Evolutionary conservation across 2,797 vertebrate genomes (phyloP), one percentile per base, ranked within the genome.

Genomic region (Cercopithecus diana): DNA sequence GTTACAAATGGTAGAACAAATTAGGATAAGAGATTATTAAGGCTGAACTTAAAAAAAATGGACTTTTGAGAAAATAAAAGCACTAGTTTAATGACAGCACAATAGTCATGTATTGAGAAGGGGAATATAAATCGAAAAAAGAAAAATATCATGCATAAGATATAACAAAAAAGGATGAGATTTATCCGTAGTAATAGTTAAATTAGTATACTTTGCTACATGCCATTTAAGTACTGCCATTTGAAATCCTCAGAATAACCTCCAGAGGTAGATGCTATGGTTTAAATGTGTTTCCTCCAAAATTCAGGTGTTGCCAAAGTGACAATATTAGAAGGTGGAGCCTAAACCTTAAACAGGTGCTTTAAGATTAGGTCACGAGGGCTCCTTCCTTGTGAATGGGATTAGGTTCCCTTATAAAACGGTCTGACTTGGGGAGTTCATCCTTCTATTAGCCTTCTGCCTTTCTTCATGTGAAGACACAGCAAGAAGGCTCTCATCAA

Each of bases 61-160:
- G 5, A 57, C 36, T 94, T 95, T 48, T 58, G 57, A 58, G 80
- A 87, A 92, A 77, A 84, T 75, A 87, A 76, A 93, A 87, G 36
- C 22, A 20, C 52, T 92, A 26, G 5, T 61, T 43, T 83, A 58
- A 58, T 57, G 7, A 84, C 24, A 64, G 72, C 28, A 88, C 48
- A 76, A 39, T 72, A 82, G 4, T n/a, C 28, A 64, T 41, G 12
- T 52, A 90, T 43, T 85, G 4, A 80, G 4, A 95, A 17, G 45
- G 61, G 95, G 24, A 93, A 50, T 52, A 57, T 75, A 90, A 92
- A 75, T 75, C 12, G 19, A 82, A 90, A 58, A 73, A 39, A 90
- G 26, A 55, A 14, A 41, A n/a, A 48, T 45, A 73, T 45, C 41
- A 89, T 72, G 17, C 11, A 24, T 76, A 39, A 81, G 48, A 1